phyloP scores from a whole-genome alignment of 2,888 invertebrate species.

The Altica lythri region DNA sequence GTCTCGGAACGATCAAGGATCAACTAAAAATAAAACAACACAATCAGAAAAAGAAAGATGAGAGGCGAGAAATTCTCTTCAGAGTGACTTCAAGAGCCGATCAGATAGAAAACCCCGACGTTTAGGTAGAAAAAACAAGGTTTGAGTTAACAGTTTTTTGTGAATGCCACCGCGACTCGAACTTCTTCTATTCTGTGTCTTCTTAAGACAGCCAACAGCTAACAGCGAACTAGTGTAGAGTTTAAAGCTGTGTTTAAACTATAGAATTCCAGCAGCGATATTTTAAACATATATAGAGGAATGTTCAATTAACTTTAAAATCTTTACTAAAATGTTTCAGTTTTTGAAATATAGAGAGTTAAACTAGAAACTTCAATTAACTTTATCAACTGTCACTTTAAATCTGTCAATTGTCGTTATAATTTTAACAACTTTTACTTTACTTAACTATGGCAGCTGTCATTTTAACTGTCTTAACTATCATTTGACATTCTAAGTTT shows the following conservation, averaged over 20 bases:
- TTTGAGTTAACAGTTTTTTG: conserved; percentile 54
- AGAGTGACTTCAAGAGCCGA: conserved; percentile 52
- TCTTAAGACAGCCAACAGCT: conserved; percentile 17
- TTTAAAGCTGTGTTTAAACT: too few relatives aligned
- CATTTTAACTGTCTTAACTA: too few relatives aligned
- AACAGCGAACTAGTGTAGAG: conserved; percentile 19
- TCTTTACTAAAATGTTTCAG: too few relatives aligned
- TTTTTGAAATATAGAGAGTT: too few relatives aligned
- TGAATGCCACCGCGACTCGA: conserved; percentile 57
- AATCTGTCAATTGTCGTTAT: too few relatives aligned
- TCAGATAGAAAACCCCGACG: conserved; percentile 53
- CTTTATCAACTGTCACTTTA: too few relatives aligned
- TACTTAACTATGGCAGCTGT: too few relatives aligned
- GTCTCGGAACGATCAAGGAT: conserved; percentile 4
- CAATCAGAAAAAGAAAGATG: conserved; percentile 29
- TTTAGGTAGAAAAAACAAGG: conserved; percentile 49
- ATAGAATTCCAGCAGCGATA: conserved; percentile 37
- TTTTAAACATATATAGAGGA: too few relatives aligned
- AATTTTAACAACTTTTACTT: too few relatives aligned
- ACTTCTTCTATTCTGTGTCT: conserved; percentile 49
- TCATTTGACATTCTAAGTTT: too few relatives aligned
- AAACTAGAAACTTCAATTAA: too few relatives aligned
- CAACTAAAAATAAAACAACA: conserved; percentile 5
- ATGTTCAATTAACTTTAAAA: too few relatives aligned
- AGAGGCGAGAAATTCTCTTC: conserved; percentile 44